Evolutionary conservation across 2,888 invertebrate species (phyloP), one percentile per base, ranked within the genome.

Genomic region (Chalcis sispes): DNA sequence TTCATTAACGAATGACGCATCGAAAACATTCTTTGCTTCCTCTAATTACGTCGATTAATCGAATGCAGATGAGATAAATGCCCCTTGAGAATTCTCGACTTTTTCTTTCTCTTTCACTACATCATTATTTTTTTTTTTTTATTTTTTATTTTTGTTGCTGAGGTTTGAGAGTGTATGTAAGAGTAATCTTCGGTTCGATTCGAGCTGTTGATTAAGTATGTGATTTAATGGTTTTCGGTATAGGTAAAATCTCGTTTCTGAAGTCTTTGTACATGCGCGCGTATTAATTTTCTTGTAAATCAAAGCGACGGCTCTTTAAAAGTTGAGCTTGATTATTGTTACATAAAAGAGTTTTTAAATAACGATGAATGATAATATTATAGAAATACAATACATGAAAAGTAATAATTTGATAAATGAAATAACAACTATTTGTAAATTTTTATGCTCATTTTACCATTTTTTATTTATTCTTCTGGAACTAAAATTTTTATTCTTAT

Each of bases 11-110:
- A 27, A 71, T 77, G 67, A 75, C 67, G 74, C 67, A 65, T 64
- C 72, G 32, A 54, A 62, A 72, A 52, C 20, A 58, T 62, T 62
- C 64, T 72, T 70, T 48, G 52, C 74, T 50, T 67, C 48, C 72
- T 59, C 72, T 73, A 73, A 73, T 77, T 73, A 70, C 42, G 32
- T 73, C 70, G 74, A 77, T 77, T 74, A 77, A 74, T 77, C 64
- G 67, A 67, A 77, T 77, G 75, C 77, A 77, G 75, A 75, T 75
- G 75, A 74, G 67, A 77, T 77, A 69, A 72, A 67, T 67, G 23
- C 54, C 61, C 27, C 36, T 54, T 18, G 27, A 40, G 50, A 13
- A 69, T 25, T 65, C 54, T 66, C 18, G 2, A 23, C 27, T 50
- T 58, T 42, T 29, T 62, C 13, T 67, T 46, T 15, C 13, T 10